phyloP scores from a whole-genome alignment of 2,888 invertebrate genomes.

The Germaria angustata region DNA sequence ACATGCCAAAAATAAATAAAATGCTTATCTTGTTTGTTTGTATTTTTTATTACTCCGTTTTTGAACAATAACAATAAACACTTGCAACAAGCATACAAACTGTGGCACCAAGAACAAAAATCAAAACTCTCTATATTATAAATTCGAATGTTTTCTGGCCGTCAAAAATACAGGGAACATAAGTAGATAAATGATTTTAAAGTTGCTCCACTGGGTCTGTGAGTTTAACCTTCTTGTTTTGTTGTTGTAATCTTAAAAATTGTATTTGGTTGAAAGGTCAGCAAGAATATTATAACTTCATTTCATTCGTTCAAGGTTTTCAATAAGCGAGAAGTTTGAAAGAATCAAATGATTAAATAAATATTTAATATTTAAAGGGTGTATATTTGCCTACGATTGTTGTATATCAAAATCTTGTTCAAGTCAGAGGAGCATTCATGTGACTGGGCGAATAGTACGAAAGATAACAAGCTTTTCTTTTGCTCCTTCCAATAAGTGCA shows the following conservation, averaged over 20 bases:
- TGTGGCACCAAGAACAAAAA: slow-evolving; percentile 11
- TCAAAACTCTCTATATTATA: no score
- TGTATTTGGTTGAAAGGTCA: not conserved
- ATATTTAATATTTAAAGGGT: no score
- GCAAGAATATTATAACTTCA: not conserved
- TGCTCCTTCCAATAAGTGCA: no score
- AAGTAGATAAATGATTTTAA: not conserved
- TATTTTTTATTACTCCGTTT: not conserved
- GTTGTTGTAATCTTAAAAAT: not conserved
- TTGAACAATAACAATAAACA: slow-evolving; percentile 4
- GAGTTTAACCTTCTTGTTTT: slow-evolving; percentile 10
- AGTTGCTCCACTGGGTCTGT: slow-evolving; percentile 1
- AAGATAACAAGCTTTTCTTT: no score
- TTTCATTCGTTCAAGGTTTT: not conserved
- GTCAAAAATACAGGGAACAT: not conserved
- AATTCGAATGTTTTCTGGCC: not conserved
- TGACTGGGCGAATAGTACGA: no score
- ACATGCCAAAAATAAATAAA: slow-evolving; percentile 61
- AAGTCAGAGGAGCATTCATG: no score
- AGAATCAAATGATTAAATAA: not conserved
- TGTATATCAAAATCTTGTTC: no score
- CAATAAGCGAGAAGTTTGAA: not conserved
- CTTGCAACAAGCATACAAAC: not conserved
- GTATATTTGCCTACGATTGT: no score
- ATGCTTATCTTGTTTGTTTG: slow-evolving; percentile 34